Base-by-base conservation (phyloP, 2,797 vertebrate species). In the Spondyliosoma cantharus region DNA sequence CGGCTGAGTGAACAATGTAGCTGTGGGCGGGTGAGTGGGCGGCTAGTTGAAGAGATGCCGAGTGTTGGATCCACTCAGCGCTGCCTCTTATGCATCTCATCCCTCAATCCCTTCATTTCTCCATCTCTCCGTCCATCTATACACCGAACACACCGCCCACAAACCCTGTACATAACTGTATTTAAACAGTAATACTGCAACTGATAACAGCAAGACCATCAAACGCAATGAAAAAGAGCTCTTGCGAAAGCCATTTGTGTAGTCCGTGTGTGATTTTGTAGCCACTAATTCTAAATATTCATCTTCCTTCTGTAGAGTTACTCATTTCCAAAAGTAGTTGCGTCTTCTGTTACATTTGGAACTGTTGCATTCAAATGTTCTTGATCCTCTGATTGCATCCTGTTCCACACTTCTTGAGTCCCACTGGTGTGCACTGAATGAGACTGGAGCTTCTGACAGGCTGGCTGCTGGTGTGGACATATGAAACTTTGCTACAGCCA, bases 21-120 rank as follows among this genome's bases (percentile, higher is more conserved):
- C 68, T 42, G 91, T 91, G 86, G 88, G 90, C 17, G 84, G 80
- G 49, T 70, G 90, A 87, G 89, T 90, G 89, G 87, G 90, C n/a
- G 85, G 88, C 75, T 68, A 69, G 84, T 83, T 86, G 80, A 90
- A 87, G 81, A 87, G 82, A 86, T 65, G 82, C 84, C 37, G 71
- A 87, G 80, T 81, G 86, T 87, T 86, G 37, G 73, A 88, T 88
- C 80, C 84, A 91, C 88, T 91, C 83, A 79, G 74, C 45, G 2
- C 70, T 54, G 68, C 85, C 84, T 88, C 87, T 82, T 37, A 71
- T 78, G 19, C 53, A 62, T 86, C 82, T 82, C 85, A 83, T 89
- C 88, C 79, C 76, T 74, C 63, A 52, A 62, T 86, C 75, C 50
- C 63, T 52, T 71, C 45, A 58, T 78, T 72, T 71, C 58, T 83